A percentile compares a stretch with the other conserved stretches of the same genome.
These are phyloP conservation scores for Pseudopipra pipra DNA, from an alignment of 2,113 vertebrate genomes.

Conservation along the genomic window DNA sequence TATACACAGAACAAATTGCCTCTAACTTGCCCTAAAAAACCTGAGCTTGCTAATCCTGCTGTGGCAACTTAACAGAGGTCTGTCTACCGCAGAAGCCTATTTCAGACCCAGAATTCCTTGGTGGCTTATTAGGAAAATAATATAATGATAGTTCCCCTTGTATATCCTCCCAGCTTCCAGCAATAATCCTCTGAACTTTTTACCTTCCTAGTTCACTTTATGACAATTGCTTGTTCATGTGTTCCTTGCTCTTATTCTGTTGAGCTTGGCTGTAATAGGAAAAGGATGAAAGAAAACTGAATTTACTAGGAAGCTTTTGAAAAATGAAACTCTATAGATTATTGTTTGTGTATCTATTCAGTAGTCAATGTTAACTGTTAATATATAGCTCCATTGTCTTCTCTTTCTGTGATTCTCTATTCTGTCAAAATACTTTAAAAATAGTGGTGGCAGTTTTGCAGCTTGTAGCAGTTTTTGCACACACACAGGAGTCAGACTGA, in stretches of 20 bases:
- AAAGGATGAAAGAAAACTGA: background rate
- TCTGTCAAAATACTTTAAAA: constrained; percentile 17
- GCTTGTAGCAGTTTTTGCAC: constrained; percentile 32
- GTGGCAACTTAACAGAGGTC: background rate
- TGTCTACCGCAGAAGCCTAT: background rate
- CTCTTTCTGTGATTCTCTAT: background rate
- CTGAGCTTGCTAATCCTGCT: background rate
- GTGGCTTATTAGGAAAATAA: constrained; percentile 22
- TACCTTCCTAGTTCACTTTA: constrained; percentile 33
- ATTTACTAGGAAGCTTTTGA: background rate
- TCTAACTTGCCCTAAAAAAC: background rate
- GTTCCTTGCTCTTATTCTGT: background rate
- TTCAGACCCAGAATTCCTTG: background rate
- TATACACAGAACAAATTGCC: background rate
- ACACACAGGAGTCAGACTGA: background rate
- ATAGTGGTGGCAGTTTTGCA: background rate
- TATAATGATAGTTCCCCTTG: background rate
- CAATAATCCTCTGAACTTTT: constrained; percentile 55
- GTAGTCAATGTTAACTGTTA: background rate
- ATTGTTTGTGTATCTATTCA: constrained; percentile 18
- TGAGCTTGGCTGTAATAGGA: background rate
- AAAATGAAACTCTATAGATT: constrained; percentile 1
- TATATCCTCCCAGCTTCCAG: constrained; percentile 32
- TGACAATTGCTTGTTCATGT: constrained; percentile 9
- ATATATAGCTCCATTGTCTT: constrained; percentile 10